Percentiles rank a stretch among this genome's conserved stretches.
phyloP scores from a whole-genome alignment of 2,113 vertebrate species.

The Gallinago undulata region DNA sequence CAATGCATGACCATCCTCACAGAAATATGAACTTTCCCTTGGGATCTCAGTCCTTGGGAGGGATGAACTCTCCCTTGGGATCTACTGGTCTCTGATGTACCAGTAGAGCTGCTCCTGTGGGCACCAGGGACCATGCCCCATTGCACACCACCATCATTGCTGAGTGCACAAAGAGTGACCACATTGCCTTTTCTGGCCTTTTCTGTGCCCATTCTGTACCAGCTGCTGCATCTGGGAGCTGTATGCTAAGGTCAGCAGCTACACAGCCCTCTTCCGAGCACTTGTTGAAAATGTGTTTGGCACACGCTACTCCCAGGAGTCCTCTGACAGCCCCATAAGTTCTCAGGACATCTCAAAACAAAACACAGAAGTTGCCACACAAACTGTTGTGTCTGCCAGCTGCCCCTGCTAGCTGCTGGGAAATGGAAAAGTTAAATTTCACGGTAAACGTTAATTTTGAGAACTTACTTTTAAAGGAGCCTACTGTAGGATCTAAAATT shows the following conservation, averaged over 20 bases:
- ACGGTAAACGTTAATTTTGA: neutral
- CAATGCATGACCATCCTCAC: neutral
- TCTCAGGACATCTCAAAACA: neutral
- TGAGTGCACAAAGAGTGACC: neutral
- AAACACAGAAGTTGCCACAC: neutral
- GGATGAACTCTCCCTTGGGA: neutral
- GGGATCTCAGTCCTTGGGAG: neutral
- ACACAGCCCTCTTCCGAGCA: neutral
- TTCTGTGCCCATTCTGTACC: neutral
- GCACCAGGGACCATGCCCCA: fast-evolving
- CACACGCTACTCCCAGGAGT: neutral
- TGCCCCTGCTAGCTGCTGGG: neutral
- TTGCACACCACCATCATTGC: neutral
- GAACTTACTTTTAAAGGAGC: neutral
- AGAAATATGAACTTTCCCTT: neutral
- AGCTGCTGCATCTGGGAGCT: neutral
- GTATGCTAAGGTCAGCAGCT: neutral
- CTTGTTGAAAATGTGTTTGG: neutral
- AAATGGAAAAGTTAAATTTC: neutral
- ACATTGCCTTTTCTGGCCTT: neutral
- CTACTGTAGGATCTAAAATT: neutral
- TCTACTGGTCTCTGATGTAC: neutral
- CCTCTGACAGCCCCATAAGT: neutral
- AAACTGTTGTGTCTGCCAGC: neutral
- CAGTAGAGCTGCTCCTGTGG: neutral